These are phyloP conservation scores for Hydropsyche tenuis DNA, from an alignment of 1,140 invertebrate species.

Conservation along the genomic window DNA sequence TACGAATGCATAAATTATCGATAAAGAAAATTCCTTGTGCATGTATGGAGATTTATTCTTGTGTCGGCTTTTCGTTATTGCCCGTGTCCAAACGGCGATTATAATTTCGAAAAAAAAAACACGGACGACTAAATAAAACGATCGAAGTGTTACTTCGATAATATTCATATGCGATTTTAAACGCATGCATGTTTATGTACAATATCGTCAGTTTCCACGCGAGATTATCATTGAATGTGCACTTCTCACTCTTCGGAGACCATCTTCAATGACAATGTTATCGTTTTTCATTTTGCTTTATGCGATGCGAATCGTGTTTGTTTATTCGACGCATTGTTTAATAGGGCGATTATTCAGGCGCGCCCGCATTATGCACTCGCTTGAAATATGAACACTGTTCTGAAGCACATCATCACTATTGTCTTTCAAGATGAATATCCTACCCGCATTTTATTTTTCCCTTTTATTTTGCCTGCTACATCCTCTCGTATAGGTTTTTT, in stretches of 20 bases:
- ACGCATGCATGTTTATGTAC: no score
- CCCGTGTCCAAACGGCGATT: constrained; percentile 3
- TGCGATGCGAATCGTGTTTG: neutral
- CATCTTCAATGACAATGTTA: no score
- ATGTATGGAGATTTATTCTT: constrained; percentile 8
- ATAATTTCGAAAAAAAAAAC: neutral
- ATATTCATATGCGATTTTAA: no score
- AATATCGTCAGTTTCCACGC: no score
- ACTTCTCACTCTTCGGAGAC: no score
- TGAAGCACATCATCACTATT: constrained; percentile 1
- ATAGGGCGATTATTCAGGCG: constrained; percentile 5
- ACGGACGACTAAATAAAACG: neutral
- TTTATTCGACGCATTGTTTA: constrained; percentile 8
- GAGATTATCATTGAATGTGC: no score
- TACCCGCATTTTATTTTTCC: constrained; percentile 11
- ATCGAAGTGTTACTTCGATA: no score
- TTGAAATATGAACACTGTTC: constrained; percentile 5
- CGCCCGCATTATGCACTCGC: neutral
- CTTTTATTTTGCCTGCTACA: neutral
- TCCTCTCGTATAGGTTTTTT: no score
- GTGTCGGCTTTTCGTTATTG: neutral
- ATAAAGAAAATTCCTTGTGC: constrained; percentile 3
- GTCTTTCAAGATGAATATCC: constrained; percentile 20
- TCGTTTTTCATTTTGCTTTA: no score
- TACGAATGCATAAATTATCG: neutral